phyloP scores from a whole-genome alignment of 2,888 invertebrate genomes.

The Brachypalpus laphriformis region DNA sequence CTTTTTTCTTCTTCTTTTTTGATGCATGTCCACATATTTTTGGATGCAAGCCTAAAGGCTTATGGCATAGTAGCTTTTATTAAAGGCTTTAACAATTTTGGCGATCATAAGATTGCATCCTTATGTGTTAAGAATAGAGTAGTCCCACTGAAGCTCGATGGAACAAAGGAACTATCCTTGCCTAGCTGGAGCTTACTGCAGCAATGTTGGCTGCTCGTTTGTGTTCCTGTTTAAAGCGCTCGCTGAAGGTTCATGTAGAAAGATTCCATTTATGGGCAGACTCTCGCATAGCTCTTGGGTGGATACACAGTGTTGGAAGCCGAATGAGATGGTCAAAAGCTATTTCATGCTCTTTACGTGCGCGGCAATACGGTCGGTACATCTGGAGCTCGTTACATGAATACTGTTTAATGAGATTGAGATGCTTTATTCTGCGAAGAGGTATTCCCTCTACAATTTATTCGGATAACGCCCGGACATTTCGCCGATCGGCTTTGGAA shows the following conservation, averaged over 20 bases:
- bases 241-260: background rate
- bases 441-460: background rate
- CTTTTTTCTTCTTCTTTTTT: background rate
- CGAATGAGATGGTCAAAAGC: background rate
- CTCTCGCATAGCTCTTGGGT: background rate
- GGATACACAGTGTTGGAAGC: background rate
- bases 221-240: background rate
- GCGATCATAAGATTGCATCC: no score
- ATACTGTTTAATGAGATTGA: background rate
- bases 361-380: constrained; percentile 2
- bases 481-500: constrained; percentile 28
- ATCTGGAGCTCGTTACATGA: background rate
- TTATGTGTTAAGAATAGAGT: constrained; percentile 26
- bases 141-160: background rate
- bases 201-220: background rate
- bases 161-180: background rate
- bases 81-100: background rate
- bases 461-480: no score
- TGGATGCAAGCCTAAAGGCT: constrained; percentile 29
- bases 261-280: background rate
- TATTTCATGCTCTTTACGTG: background rate
- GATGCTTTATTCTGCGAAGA: background rate
- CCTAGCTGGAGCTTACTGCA: background rate
- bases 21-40: constrained; percentile 20
- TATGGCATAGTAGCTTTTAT: constrained; percentile 28